phyloP scores from a whole-genome alignment of 2,888 invertebrate species.

The Pelosia muscerda region DNA sequence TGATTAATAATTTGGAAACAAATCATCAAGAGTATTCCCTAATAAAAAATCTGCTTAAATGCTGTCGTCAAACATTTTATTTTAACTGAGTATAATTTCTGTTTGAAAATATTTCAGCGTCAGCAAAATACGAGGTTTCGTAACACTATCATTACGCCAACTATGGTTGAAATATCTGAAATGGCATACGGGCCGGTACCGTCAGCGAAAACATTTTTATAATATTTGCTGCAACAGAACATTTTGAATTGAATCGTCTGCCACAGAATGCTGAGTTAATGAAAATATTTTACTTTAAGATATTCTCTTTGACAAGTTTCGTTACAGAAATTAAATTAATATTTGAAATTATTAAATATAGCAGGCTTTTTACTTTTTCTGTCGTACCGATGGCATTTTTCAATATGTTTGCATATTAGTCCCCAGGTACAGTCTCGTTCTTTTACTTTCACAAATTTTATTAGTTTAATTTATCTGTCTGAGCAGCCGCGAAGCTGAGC shows the following conservation, averaged over 20 bases:
- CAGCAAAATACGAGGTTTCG: constrained; percentile 28
- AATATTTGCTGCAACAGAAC: constrained; percentile 17
- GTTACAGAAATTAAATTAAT: constrained; percentile 8
- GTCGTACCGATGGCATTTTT: too few species aligned
- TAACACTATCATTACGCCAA: constrained; percentile 40
- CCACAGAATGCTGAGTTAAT: constrained; percentile 5
- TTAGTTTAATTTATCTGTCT: too few species aligned
- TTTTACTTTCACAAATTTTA: too few species aligned
- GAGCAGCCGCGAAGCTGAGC: too few species aligned
- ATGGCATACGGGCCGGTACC: constrained; percentile 21
- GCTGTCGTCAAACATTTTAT: neutral
- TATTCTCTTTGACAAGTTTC: constrained; percentile 4
- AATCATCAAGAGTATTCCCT: neutral
- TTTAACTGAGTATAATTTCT: constrained; percentile 5
- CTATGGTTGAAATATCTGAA: constrained; percentile 38
- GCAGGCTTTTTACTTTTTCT: too few species aligned
- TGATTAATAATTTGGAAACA: too few species aligned
- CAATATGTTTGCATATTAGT: too few species aligned
- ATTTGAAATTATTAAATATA: too few species aligned
- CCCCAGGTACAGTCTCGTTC: too few species aligned
- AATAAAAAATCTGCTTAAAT: neutral
- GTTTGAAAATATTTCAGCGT: constrained; percentile 25
- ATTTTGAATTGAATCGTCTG: constrained; percentile 22
- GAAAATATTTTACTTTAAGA: neutral
- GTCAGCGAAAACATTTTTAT: constrained; percentile 20